A percentile compares a stretch with the other conserved stretches of the same genome.
Conservation (phyloP, 2,797 vertebrate genomes). For the Falco berigora region DNA sequence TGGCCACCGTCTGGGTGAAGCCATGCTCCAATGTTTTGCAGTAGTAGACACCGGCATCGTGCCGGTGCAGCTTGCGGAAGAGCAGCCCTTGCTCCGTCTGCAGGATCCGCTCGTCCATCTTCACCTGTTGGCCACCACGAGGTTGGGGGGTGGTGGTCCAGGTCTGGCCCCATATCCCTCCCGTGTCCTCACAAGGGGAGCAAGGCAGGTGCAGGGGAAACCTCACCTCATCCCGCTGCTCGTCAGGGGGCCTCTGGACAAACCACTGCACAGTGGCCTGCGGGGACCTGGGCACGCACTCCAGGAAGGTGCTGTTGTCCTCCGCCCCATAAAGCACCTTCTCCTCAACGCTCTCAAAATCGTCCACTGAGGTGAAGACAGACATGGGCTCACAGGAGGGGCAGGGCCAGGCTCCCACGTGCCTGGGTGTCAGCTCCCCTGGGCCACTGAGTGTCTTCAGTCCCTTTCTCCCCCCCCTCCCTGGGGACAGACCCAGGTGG, state of each 20-base stretch:
- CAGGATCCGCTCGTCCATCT: constrained; percentile 85
- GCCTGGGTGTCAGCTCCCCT: neutral
- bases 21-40: constrained; percentile 86
- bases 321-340: constrained; percentile 84
- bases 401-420: neutral
- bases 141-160: neutral
- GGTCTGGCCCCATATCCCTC: neutral
- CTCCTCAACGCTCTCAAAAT: constrained; percentile 73
- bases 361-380: constrained; percentile 65
- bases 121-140: constrained; percentile 69
- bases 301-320: constrained; percentile 91
- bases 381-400: neutral
- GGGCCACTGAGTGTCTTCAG: neutral
- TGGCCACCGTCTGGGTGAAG: constrained; percentile 84
- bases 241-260: constrained; percentile 74
- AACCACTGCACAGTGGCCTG: constrained; percentile 88
- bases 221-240: constrained; percentile 83
- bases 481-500: neutral
- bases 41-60: constrained; percentile 82
- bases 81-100: constrained; percentile 85
- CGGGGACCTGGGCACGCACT: constrained; percentile 86
- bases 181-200: rapidly evolving
- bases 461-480: neutral
- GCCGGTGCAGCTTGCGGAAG: constrained; percentile 82
- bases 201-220: neutral